Percentiles rank a stretch among this genome's conserved stretches.
phyloP scores from a whole-genome alignment of 92 coral and sea anemone genomes.

The Bergia sp. region DNA sequence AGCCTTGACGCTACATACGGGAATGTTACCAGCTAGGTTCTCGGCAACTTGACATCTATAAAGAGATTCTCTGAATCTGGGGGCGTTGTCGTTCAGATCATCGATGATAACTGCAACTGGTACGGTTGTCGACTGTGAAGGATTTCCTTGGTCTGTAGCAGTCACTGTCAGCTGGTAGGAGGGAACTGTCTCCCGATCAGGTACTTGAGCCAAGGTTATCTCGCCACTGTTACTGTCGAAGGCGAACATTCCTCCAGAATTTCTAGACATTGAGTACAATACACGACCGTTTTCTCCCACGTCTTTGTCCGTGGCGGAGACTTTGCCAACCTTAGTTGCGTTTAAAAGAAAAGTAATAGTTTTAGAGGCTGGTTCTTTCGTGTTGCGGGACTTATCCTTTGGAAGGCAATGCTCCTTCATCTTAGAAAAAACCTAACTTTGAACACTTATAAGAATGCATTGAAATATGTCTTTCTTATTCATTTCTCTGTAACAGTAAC shows the following conservation, averaged over 20 bases:
- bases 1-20: constrained; percentile 86
- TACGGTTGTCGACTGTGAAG: constrained; percentile 53
- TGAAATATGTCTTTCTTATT: too few species aligned
- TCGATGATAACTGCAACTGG: constrained; percentile 73
- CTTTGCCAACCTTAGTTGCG: constrained; percentile 66
- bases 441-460: too few species aligned
- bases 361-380: too few species aligned
- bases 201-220: constrained; percentile 49
- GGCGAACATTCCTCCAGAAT: constrained; percentile 44
- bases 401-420: too few species aligned
- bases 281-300: constrained; percentile 67
- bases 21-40: constrained; percentile 70
- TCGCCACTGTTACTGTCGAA: constrained; percentile 62
- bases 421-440: too few species aligned
- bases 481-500: too few species aligned
- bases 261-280: constrained; percentile 50
- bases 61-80: constrained; percentile 61
- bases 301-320: constrained; percentile 80
- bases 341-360: neutral
- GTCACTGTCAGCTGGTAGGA: constrained; percentile 69
- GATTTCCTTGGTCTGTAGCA: constrained; percentile 83
- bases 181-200: constrained; percentile 76
- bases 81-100: constrained; percentile 88
- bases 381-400: too few species aligned
- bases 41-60: constrained; percentile 82